These are phyloP conservation scores for Pandemis heparana DNA, from an alignment of 2,888 invertebrate genomes.

Conservation along the genomic window DNA sequence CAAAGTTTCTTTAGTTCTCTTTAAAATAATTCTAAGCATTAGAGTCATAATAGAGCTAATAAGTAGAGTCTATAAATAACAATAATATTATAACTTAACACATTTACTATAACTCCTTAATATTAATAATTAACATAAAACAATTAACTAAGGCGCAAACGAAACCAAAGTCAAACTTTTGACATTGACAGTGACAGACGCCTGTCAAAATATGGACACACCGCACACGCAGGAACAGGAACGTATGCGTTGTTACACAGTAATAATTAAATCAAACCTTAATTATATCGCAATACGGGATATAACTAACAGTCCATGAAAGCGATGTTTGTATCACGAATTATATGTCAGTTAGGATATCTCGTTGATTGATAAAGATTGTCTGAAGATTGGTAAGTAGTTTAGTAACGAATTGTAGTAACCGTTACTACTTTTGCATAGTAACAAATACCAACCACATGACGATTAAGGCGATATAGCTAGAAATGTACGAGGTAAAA, in stretches of 20 bases:
- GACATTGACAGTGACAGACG: conserved; percentile 67
- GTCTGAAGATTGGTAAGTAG: not conserved
- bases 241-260: conserved; percentile 5
- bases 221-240: conserved; percentile 55
- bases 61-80: not conserved
- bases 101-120: not conserved
- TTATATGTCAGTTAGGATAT: conserved; percentile 18
- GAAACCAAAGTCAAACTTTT: conserved; percentile 24
- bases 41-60: too few species aligned
- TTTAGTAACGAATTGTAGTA: too few species aligned
- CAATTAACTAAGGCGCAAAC: conserved; percentile 25
- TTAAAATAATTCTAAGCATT: too few species aligned
- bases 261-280: conserved; percentile 14
- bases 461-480: too few species aligned
- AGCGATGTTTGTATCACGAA: conserved; percentile 27
- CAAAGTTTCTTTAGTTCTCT: too few species aligned
- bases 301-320: conserved; percentile 11
- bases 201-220: conserved; percentile 72
- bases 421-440: too few species aligned
- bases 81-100: not conserved
- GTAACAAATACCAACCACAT: too few species aligned
- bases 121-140: not conserved
- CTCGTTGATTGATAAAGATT: not conserved
- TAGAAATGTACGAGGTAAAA: too few species aligned
- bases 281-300: conserved; percentile 2